Conservation (phyloP, 92 coral and sea anemone genomes). For the Montipora capitata region DNA sequence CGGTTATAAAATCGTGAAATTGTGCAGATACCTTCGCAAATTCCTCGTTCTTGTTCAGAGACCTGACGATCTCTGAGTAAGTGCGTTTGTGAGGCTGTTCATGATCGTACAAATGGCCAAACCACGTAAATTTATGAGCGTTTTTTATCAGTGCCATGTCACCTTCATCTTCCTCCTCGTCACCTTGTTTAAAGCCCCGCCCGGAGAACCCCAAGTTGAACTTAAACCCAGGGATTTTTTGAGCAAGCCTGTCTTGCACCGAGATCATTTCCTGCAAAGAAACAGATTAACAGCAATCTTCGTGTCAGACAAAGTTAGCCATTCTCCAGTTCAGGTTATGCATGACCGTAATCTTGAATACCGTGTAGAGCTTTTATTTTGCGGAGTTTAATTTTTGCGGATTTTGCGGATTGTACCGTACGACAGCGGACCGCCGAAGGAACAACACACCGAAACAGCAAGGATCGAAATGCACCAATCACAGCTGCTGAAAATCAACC, state of each 20-base stretch:
- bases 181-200: constrained; percentile 87
- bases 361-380: no score
- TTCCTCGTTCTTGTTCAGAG: constrained; percentile 85
- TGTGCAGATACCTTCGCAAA: constrained; percentile 86
- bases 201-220: constrained; percentile 98
- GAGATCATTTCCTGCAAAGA: constrained; percentile 84
- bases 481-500: no score
- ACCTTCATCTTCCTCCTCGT: constrained; percentile 90
- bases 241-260: constrained; percentile 82
- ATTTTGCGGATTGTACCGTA: no score
- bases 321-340: background rate
- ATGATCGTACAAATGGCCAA: constrained; percentile 95
- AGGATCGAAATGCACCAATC: no score
- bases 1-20: background rate
- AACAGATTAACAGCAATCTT: background rate
- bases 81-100: constrained; percentile 95
- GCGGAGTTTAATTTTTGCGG: no score
- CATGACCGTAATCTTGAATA: no score
- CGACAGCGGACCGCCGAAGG: no score
- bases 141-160: constrained; percentile 87
- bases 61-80: constrained; percentile 76
- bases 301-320: background rate
- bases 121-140: constrained; percentile 94
- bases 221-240: constrained; percentile 91
- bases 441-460: no score